Conservation (phyloP, 2,797 vertebrate genomes). For the Brachyrhaphis roseni region DNA sequence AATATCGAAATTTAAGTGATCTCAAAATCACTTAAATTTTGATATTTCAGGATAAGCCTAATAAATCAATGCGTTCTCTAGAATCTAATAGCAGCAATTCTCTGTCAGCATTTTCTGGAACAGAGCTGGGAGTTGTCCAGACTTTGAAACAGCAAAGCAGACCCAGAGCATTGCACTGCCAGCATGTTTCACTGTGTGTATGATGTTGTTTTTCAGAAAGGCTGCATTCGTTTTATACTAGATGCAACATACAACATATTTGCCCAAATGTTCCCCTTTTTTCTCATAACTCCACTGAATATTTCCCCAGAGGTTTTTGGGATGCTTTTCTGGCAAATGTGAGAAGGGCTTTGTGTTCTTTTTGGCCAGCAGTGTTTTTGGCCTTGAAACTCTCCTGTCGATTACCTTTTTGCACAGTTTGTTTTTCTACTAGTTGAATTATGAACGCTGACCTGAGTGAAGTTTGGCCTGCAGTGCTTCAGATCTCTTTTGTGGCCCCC, state of each 20-base stretch:
- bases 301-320: not conserved
- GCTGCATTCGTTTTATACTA: not conserved
- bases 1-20: too few relatives aligned
- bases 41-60: not conserved
- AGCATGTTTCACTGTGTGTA: not conserved
- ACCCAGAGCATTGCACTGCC: not conserved
- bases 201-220: not conserved
- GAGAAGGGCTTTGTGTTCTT: not conserved
- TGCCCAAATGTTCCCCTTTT: not conserved
- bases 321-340: not conserved
- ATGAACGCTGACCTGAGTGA: not conserved
- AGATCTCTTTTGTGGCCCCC: not conserved
- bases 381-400: not conserved
- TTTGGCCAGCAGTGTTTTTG: not conserved
- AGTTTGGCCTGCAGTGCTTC: not conserved
- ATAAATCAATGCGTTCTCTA: not conserved
- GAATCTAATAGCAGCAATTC: not conserved
- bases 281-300: not conserved
- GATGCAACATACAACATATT: not conserved
- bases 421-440: not conserved
- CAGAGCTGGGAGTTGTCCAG: not conserved
- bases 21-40: not conserved
- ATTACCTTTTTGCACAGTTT: not conserved
- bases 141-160: not conserved
- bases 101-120: not conserved